Evolutionary conservation across 2,113 vertebrate species (phyloP), one percentile per base, ranked within the genome.

Genomic region (Sterrhoptilus dennistouni): DNA sequence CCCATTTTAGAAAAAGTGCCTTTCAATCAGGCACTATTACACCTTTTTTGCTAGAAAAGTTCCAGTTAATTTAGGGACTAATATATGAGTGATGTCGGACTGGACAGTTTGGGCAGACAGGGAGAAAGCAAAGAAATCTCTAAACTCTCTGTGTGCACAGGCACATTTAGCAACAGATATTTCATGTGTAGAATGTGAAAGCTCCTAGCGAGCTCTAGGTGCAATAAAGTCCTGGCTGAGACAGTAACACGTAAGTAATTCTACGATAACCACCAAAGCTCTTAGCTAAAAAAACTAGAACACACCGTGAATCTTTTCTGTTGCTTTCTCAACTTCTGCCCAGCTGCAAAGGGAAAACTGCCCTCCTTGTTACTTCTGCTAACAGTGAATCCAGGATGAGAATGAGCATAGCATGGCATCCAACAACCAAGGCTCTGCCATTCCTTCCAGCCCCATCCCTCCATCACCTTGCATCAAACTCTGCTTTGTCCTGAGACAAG

Each of bases 401-500:
- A 66, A 45, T 8, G 17, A 63, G 23, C 11, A 15, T 4, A 70
- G 68, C n/a, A 57, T 12, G 27, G 65, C 65, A 93, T 7, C 15
- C 35, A 92, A 40, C 0, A 1, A 45, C 21, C 2, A 2, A 77
- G 69, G 35, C n/a, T 74, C 50, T 64, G 49, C 33, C 2, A 9
- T 40, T 80, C 53, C 75, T 65, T 81, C 42, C 28, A 66, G 76
- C 36, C 65, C 40, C 80, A 83, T 59, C n/a, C 16, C 22, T 87
- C 56, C 33, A 65, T 44, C 64, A 66, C 38, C 50, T 42, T 66
- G 27, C 75, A 75, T 74, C 83, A 87, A 47, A 47, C 50, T 52
- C 54, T 54, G 54, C 89, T 84, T 87, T 78, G 76, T 77, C 76
- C 87, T 64, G 60, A 84, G 68, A 93, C 38, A 35, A 83, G 44